Evolutionary conservation across 2,888 invertebrate species (phyloP), one percentile per base, ranked within the genome.

Genomic region (Acleris holmiana): DNA sequence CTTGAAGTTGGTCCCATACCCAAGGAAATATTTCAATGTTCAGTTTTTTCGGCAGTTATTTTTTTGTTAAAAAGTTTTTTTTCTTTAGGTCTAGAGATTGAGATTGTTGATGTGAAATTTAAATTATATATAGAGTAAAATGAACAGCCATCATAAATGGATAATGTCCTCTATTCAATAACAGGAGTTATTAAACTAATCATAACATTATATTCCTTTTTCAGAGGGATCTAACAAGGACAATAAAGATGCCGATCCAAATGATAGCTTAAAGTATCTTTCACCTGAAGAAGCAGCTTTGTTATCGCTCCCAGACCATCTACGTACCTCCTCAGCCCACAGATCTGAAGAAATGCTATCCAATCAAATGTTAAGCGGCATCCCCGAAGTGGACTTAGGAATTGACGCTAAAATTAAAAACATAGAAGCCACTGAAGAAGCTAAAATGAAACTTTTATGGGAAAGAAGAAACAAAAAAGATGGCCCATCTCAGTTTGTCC

Each of bases 321-420:
- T 99, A 59, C 93, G 98, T 67, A 95, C 96, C 66, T 97, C 98
- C 1, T 96, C 97, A 0, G 95, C 96, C 0, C 97, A 97, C 61
- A 81, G 96, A 80, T 98, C 98, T 2, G 99, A 99, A 86, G 99
- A 99, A 92, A 99, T 99, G 98, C 94, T 99, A 76, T 99, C 99
- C 3, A 99, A 99, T 94, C 99, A 99, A 93, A 99, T 99, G 99
- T 93, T 99, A 4, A 99, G 98, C 80, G 99, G 99, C 44, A 99
- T 99, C 72, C 99, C 99, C 0, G 99, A 99, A 93, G 98, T 99
- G 0, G 99, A 99, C 89, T 94, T 99, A 59, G 99, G 99, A n/a
- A 99, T 99, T 74, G 98, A 99, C 79, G 98, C 98, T 0, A 99
- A 99, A 93, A 99, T 99, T 69, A 96, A 96, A 79, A 99, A 99